A percentile compares a stretch with the other conserved stretches of the same genome.
phyloP scores from a whole-genome alignment of 1,140 invertebrate genomes.

The Drosophila repleta region DNA sequence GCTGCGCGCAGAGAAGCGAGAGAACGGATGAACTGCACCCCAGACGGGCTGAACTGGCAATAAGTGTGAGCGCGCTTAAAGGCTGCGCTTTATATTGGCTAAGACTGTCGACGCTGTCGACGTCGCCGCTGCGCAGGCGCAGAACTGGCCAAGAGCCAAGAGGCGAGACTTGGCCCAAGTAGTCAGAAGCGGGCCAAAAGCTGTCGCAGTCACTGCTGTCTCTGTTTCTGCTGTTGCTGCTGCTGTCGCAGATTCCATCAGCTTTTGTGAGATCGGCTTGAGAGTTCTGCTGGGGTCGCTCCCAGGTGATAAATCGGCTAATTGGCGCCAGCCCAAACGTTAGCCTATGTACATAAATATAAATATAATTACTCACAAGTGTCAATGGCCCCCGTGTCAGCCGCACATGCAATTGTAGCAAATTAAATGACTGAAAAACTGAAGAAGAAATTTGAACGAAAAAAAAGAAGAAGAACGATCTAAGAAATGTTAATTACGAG shows the following conservation, averaged over 20 bases:
- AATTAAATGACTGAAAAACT: constrained; percentile 3
- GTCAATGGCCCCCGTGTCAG: constrained; percentile 52
- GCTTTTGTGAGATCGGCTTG: constrained; percentile 21
- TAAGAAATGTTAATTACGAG: constrained; percentile 24
- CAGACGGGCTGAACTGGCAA: constrained; percentile 56
- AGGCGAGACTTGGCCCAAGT: constrained; percentile 8
- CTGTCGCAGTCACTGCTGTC: constrained; percentile 20
- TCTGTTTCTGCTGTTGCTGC: constrained; percentile 17
- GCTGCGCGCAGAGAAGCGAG: neutral
- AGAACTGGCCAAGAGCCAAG: constrained; percentile 42
- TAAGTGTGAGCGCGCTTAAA: constrained; percentile 62
- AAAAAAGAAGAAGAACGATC: neutral
- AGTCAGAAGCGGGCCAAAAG: constrained; percentile 23
- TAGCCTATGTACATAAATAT: constrained; percentile 29
- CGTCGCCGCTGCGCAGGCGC: constrained; percentile 45
- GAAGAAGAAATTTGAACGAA: neutral
- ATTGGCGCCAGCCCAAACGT: constrained; percentile 64
- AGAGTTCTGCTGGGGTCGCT: constrained; percentile 57
- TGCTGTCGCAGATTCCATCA: constrained; percentile 30
- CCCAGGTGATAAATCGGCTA: constrained; percentile 71
- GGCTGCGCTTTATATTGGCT: constrained; percentile 70
- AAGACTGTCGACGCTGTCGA: constrained; percentile 40
- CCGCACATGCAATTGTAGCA: constrained; percentile 51
- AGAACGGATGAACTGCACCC: constrained; percentile 13
- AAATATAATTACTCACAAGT: constrained; percentile 60